phyloP scores from a whole-genome alignment of 2,797 vertebrate genomes.

The Manis pentadactyla region DNA sequence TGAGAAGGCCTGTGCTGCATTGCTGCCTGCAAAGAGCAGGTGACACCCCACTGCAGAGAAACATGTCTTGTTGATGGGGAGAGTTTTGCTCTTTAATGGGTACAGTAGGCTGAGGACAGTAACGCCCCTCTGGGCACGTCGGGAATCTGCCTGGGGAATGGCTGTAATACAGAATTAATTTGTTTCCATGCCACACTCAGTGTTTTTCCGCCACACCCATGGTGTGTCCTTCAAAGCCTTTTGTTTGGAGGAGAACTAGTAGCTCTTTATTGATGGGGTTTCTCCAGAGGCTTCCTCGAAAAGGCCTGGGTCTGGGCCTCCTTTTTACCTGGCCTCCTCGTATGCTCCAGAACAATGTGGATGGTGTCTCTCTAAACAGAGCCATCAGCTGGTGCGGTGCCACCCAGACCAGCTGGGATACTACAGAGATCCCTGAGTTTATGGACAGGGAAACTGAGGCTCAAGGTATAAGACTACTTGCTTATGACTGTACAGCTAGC shows the following conservation, averaged over 20 bases:
- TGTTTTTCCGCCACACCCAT: neutral
- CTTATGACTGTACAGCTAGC: neutral
- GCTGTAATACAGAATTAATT: neutral
- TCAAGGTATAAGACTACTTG: too few species aligned
- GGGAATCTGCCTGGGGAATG: neutral
- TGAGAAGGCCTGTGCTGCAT: rapidly evolving
- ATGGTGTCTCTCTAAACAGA: neutral
- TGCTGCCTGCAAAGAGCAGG: neutral
- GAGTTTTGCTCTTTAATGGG: neutral
- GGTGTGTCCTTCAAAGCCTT: neutral
- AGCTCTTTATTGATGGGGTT: neutral
- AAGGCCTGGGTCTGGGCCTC: neutral
- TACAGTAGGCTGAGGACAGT: neutral
- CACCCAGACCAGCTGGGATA: neutral
- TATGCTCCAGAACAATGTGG: neutral
- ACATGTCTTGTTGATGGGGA: neutral
- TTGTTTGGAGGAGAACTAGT: neutral
- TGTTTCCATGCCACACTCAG: rapidly evolving
- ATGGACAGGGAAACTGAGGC: neutral
- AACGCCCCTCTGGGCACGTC: neutral
- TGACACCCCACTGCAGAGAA: neutral
- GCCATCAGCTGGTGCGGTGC: rapidly evolving
- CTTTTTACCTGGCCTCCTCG: neutral
- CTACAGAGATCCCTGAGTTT: neutral
- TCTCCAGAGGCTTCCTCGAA: neutral